Percentiles rank a stretch among this genome's conserved stretches.
These are phyloP conservation scores for Melospiza melodia DNA, from an alignment of 2,113 vertebrate species.

Conservation along the genomic window DNA sequence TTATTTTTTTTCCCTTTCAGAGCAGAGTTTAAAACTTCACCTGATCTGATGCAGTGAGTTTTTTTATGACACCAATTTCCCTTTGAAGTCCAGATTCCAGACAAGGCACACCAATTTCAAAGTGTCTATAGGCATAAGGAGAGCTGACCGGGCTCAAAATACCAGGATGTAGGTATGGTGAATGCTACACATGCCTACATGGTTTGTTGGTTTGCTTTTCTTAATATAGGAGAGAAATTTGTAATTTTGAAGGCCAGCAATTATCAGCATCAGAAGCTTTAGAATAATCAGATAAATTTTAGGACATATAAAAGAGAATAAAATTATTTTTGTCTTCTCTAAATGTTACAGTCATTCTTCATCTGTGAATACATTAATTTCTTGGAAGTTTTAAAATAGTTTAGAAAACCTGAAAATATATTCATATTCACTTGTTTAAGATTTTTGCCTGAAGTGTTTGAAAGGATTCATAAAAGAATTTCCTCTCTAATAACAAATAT, in stretches of 20 bases:
- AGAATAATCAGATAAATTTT: neutral
- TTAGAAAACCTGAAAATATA: neutral
- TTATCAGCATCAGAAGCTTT: neutral
- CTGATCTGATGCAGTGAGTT: constrained; percentile 29
- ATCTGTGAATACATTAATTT: neutral
- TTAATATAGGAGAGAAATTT: neutral
- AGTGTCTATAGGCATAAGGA: constrained; percentile 18
- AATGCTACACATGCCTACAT: neutral
- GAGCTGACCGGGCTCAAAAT: neutral
- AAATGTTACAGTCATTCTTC: neutral
- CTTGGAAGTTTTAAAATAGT: neutral
- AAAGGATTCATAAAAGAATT: neutral
- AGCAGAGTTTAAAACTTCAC: constrained; percentile 62
- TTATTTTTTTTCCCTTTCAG: neutral
- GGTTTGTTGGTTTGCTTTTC: neutral
- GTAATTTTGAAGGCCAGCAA: neutral
- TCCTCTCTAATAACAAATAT: neutral
- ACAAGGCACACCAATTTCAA: constrained; percentile 52
- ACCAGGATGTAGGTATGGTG: neutral
- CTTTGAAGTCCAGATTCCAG: constrained; percentile 68
- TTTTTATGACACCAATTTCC: constrained; percentile 45
- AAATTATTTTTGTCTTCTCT: neutral
- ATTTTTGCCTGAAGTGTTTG: neutral
- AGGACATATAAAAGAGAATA: neutral
- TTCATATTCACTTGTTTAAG: neutral